These are phyloP conservation scores for Aplidium turbinatum DNA, from an alignment of 23 tunicate genomes.

Conservation along the genomic window DNA sequence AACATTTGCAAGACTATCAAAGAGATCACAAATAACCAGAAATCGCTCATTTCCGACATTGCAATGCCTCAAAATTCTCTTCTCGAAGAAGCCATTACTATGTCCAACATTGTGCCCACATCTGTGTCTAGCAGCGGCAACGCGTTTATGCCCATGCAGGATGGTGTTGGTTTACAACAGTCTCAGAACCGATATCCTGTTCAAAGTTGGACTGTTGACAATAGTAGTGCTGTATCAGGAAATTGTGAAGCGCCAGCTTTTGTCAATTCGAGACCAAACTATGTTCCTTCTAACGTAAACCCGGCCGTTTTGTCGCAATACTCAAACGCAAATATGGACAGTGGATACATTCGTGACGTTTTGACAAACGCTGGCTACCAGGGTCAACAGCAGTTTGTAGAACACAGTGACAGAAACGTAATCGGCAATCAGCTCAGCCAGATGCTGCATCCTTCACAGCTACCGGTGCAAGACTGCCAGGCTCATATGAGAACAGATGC, in stretches of 20 bases:
- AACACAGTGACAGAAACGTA: background rate
- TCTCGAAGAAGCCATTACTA: conserved; percentile 15
- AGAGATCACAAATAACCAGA: conserved; percentile 47
- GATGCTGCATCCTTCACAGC: conserved; percentile 8
- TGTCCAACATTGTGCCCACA: conserved; percentile 23
- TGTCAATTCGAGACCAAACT: background rate
- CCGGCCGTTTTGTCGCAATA: background rate
- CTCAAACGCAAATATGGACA: background rate
- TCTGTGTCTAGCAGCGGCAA: conserved; percentile 2
- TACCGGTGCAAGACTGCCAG: conserved; percentile 13
- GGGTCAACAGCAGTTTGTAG: conserved; percentile 9
- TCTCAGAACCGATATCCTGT: background rate
- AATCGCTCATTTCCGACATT: background rate
- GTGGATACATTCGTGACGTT: background rate
- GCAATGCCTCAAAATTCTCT: conserved; percentile 52
- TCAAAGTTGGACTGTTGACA: conserved; percentile 9
- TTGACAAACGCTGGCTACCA: conserved; percentile 2
- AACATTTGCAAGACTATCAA: conserved; percentile 66
- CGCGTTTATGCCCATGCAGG: conserved; percentile 17
- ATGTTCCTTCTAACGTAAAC: background rate
- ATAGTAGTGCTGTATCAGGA: background rate
- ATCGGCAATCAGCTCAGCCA: conserved; percentile 2
- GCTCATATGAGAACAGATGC: background rate
- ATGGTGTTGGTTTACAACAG: background rate
- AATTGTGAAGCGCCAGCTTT: conserved; percentile 4